Conservation (phyloP, 1,140 invertebrate species). For the Neelides sp. region DNA sequence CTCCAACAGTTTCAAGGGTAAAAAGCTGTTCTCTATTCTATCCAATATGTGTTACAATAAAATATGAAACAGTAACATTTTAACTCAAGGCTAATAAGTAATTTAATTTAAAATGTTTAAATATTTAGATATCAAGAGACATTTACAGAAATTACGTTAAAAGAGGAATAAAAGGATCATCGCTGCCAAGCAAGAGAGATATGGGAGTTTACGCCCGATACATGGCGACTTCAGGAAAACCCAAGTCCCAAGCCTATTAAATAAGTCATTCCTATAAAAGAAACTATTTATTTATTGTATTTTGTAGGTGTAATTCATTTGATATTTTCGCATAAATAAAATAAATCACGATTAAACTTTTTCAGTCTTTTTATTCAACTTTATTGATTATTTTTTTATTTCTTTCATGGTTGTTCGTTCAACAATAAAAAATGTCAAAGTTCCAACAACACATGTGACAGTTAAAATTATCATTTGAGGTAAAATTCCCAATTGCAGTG, state of each 20-base stretch:
- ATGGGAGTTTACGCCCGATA: slow-evolving; percentile 38
- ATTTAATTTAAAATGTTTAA: neutral
- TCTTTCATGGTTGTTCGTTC: slow-evolving; percentile 15
- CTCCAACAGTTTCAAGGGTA: slow-evolving; percentile 44
- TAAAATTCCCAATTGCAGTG: slow-evolving; percentile 20
- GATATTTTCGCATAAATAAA: no score
- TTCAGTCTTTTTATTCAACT: no score
- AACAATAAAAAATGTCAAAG: slow-evolving; percentile 17
- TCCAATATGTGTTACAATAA: slow-evolving; percentile 1
- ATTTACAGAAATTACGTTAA: slow-evolving; percentile 55
- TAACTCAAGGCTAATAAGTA: neutral
- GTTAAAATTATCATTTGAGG: slow-evolving; percentile 20
- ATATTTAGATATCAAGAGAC: slow-evolving; percentile 42
- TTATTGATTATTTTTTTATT: no score
- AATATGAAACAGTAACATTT: neutral
- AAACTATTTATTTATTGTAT: no score
- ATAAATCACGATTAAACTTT: no score
- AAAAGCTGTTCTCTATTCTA: neutral
- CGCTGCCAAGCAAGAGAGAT: slow-evolving; percentile 35
- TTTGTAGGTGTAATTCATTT: no score
- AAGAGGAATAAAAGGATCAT: slow-evolving; percentile 37
- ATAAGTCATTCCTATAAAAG: no score
- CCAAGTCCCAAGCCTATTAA: no score
- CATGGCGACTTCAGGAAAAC: slow-evolving; percentile 29
- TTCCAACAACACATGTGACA: slow-evolving; percentile 8